Evolutionary conservation across 2,888 invertebrate species (phyloP).

Genomic region (Drosophila putrida): DNA sequence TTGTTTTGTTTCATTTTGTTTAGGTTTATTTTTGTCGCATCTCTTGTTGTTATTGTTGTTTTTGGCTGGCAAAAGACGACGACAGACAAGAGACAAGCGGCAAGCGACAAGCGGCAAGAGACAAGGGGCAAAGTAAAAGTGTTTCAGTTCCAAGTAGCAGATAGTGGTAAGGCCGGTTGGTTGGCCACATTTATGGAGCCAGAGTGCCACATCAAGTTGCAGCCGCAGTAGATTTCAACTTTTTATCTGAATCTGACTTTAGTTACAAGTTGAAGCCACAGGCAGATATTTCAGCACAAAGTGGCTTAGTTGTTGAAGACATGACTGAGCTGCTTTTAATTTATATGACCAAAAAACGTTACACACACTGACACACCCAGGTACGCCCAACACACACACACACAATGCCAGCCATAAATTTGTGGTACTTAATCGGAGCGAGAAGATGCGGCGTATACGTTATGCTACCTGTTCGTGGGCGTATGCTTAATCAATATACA

Average conservation of each 20-base stretch:
- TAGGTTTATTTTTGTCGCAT: slow-evolving; percentile 43
- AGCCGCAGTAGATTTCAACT: slow-evolving; percentile 73
- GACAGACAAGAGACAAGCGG: not conserved
- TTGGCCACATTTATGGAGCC: slow-evolving; percentile 57
- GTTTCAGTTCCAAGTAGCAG: slow-evolving; percentile 50
- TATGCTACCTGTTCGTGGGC: slow-evolving; percentile 54
- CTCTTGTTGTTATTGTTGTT: slow-evolving; percentile 29
- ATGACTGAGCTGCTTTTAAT: slow-evolving; percentile 73
- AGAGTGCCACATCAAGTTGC: slow-evolving; percentile 67
- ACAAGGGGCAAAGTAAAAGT: slow-evolving; percentile 48
- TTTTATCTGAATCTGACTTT: slow-evolving; percentile 68
- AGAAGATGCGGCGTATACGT: slow-evolving; percentile 46
- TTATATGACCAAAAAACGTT: slow-evolving; percentile 66
- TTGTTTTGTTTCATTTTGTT: slow-evolving; percentile 24
- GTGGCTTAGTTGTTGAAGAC: slow-evolving; percentile 67
- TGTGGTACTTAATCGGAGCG: slow-evolving; percentile 51
- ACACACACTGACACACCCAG: slow-evolving; percentile 17
- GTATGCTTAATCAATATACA: slow-evolving; percentile 35
- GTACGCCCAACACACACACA: slow-evolving; percentile 24
- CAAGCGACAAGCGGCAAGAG: not conserved
- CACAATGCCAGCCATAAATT: slow-evolving; percentile 63
- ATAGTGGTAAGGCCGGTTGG: slow-evolving; percentile 46
- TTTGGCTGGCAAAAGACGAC: slow-evolving; percentile 31
- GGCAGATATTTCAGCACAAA: slow-evolving; percentile 69
- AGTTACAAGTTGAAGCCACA: slow-evolving; percentile 64